Conservation (phyloP, 2,888 invertebrate genomes). For the Entomobrya proxima region DNA sequence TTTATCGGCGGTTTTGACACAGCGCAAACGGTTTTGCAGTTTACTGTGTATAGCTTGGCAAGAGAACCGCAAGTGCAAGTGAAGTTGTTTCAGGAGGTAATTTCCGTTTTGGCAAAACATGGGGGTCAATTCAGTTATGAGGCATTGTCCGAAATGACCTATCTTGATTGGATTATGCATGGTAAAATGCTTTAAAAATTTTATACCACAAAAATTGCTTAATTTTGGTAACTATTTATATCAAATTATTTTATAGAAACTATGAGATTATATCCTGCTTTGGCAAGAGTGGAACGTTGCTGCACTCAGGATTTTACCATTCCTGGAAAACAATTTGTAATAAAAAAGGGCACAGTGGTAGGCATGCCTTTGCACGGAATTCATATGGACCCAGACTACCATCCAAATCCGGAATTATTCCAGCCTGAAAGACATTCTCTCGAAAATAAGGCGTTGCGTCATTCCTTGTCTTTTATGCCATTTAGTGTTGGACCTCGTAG, state of each 20-base stretch:
- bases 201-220: too few species aligned
- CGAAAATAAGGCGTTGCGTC: too few species aligned
- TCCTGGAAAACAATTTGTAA: not conserved
- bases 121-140: slow-evolving; percentile 72
- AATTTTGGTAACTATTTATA: too few species aligned
- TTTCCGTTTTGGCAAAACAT: not conserved
- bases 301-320: not conserved
- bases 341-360: not conserved
- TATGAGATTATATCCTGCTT: slow-evolving; percentile 79
- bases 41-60: slow-evolving; percentile 60
- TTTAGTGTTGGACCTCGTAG: too few species aligned
- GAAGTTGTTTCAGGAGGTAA: slow-evolving; percentile 52
- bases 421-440: too few species aligned
- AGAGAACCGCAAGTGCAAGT: slow-evolving; percentile 61
- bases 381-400: not conserved
- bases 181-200: slow-evolving; percentile 62
- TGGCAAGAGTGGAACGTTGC: slow-evolving; percentile 74
- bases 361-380: not conserved
- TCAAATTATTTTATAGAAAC: slow-evolving; percentile 78
- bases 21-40: slow-evolving; percentile 46
- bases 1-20: slow-evolving; percentile 64
- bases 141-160: slow-evolving; percentile 41
- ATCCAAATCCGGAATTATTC: too few species aligned
- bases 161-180: slow-evolving; percentile 70
- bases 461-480: too few species aligned